These are phyloP conservation scores for Sanderia malayensis DNA, from an alignment of 30 jellyfish, hydroid and myxozoan species.

Conservation along the genomic window DNA sequence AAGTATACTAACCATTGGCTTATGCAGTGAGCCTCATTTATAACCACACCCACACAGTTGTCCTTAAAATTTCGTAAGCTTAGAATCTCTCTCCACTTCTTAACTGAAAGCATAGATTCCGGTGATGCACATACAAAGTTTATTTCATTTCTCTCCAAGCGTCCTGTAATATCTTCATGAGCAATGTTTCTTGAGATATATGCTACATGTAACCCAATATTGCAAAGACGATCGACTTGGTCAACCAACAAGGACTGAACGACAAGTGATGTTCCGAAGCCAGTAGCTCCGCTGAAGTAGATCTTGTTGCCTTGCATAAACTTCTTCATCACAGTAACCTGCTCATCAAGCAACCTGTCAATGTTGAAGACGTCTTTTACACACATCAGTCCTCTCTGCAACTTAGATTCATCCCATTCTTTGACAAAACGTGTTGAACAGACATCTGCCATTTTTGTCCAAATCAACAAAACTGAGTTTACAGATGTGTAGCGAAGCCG, in stretches of 20 bases:
- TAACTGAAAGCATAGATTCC: background rate
- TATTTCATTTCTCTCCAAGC: conserved; percentile 1
- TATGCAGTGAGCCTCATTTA: background rate
- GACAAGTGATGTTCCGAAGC: background rate
- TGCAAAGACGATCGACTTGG: conserved; percentile 1
- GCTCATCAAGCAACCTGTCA: conserved; percentile 5
- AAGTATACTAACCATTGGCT: background rate
- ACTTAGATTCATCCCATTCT: background rate
- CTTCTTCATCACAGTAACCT: conserved; percentile 3
- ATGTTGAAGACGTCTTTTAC: background rate
- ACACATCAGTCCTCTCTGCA: conserved; percentile 1
- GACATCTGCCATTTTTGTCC: conserved; percentile 3
- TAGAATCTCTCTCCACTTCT: background rate
- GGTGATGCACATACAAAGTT: background rate
- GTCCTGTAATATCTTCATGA: background rate
- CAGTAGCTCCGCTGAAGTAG: conserved; percentile 1
- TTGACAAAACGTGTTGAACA: background rate
- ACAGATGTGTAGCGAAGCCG: no score
- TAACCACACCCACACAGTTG: conserved; percentile 5
- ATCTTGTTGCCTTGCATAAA: background rate
- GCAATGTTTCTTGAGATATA: conserved; percentile 1
- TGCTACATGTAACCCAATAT: background rate
- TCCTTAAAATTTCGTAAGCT: background rate
- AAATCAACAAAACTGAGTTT: background rate
- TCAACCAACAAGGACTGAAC: background rate